Percentiles rank a stretch among this genome's conserved stretches.
These are phyloP conservation scores for Gallinago stenura DNA, from an alignment of 2,797 vertebrate species.

Conservation along the genomic window DNA sequence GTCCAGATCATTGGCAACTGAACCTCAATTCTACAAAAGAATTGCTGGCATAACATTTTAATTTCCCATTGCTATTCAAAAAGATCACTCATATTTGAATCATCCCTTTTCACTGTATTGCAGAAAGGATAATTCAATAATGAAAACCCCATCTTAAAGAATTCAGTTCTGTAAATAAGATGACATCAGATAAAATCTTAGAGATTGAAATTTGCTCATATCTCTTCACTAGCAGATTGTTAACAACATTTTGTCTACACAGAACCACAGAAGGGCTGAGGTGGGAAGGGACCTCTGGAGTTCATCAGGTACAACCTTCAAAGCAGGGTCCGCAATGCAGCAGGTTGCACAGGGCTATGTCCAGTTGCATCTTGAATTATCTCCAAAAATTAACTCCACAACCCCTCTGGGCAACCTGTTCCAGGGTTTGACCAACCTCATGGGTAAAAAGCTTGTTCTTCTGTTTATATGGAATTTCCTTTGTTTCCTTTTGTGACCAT, in stretches of 20 bases:
- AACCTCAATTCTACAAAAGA: background rate
- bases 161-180: background rate
- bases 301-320: background rate
- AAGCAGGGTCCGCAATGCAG: background rate
- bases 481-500: background rate
- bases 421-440: background rate
- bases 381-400: background rate
- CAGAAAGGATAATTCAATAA: background rate
- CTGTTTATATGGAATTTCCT: background rate
- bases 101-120: background rate
- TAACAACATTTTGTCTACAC: background rate
- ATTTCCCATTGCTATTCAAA: background rate
- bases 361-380: background rate
- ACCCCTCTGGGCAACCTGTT: background rate
- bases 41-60: background rate
- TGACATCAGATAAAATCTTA: background rate
- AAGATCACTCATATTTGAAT: background rate
- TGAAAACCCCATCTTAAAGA: background rate
- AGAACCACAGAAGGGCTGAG: background rate
- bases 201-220: background rate
- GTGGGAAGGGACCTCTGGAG: background rate
- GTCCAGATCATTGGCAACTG: background rate
- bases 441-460: background rate
- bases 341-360: background rate
- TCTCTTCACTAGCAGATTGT: background rate